These are phyloP conservation scores for Belgica antarctica DNA, from an alignment of 2,888 invertebrate species.

Conservation along the genomic window DNA sequence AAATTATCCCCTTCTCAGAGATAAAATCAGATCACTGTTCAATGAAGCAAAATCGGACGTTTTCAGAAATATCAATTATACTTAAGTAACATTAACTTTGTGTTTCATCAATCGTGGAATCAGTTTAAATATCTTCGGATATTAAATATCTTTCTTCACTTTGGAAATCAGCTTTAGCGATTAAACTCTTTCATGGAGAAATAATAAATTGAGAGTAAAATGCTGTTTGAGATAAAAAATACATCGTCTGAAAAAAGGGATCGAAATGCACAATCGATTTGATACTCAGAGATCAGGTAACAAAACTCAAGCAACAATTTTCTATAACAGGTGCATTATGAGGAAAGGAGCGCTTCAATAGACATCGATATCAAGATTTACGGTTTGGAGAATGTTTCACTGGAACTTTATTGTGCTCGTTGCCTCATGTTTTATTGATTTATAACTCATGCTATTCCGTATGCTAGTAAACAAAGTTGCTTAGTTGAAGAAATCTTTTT, in stretches of 20 bases:
- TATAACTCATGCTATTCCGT: conserved; percentile 24
- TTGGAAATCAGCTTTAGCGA: conserved; percentile 43
- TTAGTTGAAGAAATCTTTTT: no score
- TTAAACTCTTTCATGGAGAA: conserved; percentile 43
- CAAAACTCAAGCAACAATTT: conserved; percentile 21
- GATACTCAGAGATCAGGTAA: conserved; percentile 36
- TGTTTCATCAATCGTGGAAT: conserved; percentile 15
- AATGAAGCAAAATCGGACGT: conserved; percentile 6
- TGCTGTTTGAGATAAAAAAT: no score
- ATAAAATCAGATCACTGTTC: conserved; percentile 34
- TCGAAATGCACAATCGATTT: conserved; percentile 43
- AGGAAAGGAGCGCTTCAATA: not conserved
- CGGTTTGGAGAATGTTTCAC: conserved; percentile 6
- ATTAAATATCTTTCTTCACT: conserved; percentile 5
- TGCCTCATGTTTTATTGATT: conserved; percentile 30
- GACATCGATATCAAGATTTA: not conserved
- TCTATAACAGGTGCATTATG: conserved; percentile 41
- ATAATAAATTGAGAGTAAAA: conserved; percentile 42
- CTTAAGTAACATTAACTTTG: conserved; percentile 34
- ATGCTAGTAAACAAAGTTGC: no score
- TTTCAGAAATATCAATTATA: conserved; percentile 41
- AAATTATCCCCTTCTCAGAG: not conserved
- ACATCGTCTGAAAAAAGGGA: conserved; percentile 16
- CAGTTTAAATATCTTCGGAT: not conserved
- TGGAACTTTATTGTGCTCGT: conserved; percentile 1